These are phyloP conservation scores for Apis laboriosa DNA, from an alignment of 1,140 invertebrate genomes.

Conservation along the genomic window DNA sequence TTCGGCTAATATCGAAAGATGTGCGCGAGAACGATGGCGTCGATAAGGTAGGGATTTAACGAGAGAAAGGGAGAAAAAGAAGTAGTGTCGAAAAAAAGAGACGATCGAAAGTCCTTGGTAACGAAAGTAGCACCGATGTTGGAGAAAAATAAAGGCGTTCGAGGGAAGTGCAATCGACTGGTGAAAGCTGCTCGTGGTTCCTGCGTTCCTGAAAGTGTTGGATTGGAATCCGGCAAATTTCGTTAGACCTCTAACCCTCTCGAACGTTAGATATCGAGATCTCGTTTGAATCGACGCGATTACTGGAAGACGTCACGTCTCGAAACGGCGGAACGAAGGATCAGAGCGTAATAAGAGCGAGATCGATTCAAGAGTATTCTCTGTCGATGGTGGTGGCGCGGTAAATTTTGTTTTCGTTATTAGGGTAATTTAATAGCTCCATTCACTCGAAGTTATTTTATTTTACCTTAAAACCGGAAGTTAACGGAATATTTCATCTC, in stretches of 20 bases:
- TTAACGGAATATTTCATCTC: no score
- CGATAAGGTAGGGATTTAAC: constrained; percentile 37
- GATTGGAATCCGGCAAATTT: constrained; percentile 31
- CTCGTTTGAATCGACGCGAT: constrained; percentile 26
- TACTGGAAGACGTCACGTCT: not conserved
- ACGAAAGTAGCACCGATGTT: constrained; percentile 8
- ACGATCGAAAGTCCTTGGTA: not conserved
- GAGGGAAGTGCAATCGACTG: constrained; percentile 31
- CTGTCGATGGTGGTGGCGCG: not conserved
- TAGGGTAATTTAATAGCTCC: not conserved
- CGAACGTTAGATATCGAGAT: constrained; percentile 32
- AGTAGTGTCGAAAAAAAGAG: constrained; percentile 18
- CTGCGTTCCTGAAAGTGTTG: not conserved
- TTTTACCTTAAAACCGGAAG: not conserved
- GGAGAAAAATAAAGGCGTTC: constrained; percentile 42
- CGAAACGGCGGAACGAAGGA: not conserved
- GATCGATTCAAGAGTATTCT: no score
- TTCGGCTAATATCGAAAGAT: constrained; percentile 21
- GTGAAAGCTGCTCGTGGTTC: not conserved
- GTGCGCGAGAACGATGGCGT: constrained; percentile 13
- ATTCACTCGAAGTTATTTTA: not conserved
- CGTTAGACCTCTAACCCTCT: constrained; percentile 17
- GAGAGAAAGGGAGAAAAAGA: constrained; percentile 1
- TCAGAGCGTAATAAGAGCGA: not conserved
- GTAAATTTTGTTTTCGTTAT: not conserved